These are phyloP conservation scores for Pantherophis vulpinus DNA, from an alignment of 2,797 vertebrate species.

Conservation along the genomic window DNA sequence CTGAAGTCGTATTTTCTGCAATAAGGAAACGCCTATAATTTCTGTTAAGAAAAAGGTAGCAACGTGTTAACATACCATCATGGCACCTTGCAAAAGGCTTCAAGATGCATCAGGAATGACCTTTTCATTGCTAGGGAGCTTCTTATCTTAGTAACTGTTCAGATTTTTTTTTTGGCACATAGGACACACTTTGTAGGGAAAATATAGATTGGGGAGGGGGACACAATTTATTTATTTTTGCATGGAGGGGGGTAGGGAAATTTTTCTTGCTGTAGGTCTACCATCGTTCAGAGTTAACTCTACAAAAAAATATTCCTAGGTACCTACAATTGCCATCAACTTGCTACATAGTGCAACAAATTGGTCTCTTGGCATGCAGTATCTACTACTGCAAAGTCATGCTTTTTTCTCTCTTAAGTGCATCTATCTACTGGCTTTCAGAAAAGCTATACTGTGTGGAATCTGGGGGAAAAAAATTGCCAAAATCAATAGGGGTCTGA, in stretches of 20 bases:
- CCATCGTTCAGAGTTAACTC: background rate
- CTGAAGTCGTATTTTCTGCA: no score
- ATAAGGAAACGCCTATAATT: background rate
- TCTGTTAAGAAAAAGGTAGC: background rate
- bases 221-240: background rate
- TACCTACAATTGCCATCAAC: background rate
- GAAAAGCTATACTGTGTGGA: background rate
- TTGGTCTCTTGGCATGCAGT: background rate
- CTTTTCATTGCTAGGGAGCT: background rate
- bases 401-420: background rate
- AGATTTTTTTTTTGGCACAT: background rate
- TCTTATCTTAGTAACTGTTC: background rate
- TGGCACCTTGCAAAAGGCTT: background rate
- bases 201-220: background rate
- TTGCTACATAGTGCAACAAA: background rate
- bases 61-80: background rate
- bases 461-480: background rate
- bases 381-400: background rate
- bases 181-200: background rate
- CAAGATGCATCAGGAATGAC: background rate
- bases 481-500: background rate
- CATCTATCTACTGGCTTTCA: background rate
- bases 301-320: background rate
- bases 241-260: background rate
- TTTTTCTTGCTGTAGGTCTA: background rate